Evolutionary conservation across 2,888 invertebrate genomes (phyloP).

Genomic region (Sinodicranocentrus sp.): DNA sequence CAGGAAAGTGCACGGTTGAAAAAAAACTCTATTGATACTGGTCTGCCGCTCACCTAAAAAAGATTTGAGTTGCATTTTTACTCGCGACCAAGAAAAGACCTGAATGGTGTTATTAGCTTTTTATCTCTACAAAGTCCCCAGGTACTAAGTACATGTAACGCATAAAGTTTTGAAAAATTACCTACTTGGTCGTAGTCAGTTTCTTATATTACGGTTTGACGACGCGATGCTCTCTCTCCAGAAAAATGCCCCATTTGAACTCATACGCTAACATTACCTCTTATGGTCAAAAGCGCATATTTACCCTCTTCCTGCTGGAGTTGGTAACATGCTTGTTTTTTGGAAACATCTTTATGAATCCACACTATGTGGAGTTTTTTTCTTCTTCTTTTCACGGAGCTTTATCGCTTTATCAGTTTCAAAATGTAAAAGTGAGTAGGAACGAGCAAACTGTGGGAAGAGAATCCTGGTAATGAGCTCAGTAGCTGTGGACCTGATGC

Average conservation of each 20-base stretch:
- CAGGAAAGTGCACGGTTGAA: too few relatives aligned
- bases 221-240: too few relatives aligned
- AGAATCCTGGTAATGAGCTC: slow-evolving; percentile 38
- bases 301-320: too few relatives aligned
- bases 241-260: too few relatives aligned
- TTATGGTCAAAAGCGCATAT: too few relatives aligned
- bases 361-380: not conserved
- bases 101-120: slow-evolving; percentile 52
- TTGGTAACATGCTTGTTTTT: not conserved
- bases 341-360: slow-evolving; percentile 18
- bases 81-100: slow-evolving; percentile 8
- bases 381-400: slow-evolving; percentile 25
- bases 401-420: slow-evolving; percentile 54
- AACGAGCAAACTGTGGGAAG: slow-evolving; percentile 46
- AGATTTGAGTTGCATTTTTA: slow-evolving; percentile 16
- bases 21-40: too few relatives aligned
- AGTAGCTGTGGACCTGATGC: slow-evolving; percentile 54
- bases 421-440: slow-evolving; percentile 39
- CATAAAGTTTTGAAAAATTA: not conserved
- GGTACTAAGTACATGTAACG: slow-evolving; percentile 13
- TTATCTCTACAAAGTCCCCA: slow-evolving; percentile 50
- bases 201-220: too few relatives aligned
- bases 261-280: too few relatives aligned
- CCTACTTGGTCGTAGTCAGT: too few relatives aligned
- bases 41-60: not conserved